Base-by-base conservation (phyloP, 1,140 invertebrate species). In the Hydropsyche tenuis region DNA sequence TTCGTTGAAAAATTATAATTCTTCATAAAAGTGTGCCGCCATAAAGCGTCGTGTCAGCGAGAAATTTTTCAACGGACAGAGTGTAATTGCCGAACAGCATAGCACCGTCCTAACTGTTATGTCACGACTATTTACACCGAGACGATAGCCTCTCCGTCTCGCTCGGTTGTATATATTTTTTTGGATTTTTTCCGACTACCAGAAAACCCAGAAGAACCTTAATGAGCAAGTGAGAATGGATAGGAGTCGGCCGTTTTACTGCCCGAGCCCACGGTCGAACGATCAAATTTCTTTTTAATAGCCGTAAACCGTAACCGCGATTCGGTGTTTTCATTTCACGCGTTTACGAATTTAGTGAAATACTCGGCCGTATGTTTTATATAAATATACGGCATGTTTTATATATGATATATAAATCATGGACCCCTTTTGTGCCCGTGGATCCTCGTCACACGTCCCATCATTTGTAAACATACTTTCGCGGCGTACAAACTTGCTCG, bases 401-500 rank as follows among this genome's bases (percentile, higher is more conserved):
- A 4, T 37, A 9, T 37, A 37, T 37, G 23, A 63, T 22, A 43
- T 65, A 45, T 45, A 42, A 42, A 43, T 65, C 63, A 45, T 20
- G 60, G 22, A 51, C 46, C 14, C 46, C 46, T 16, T 51, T 20
- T 65, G 30, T 65, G 63, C 43, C 63, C 27, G 63, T 6, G 63
- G 46, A 68, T 68, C 65, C 65, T 68, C 37, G 65, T 68, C 65
- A 43, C 65, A 68, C 65, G 65, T 68, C 23, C 65, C 65, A 68
- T 68, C 65, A 43, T 68, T 51, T 68, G 65, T 68, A 68, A 68
- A 68, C 65, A 68, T 22, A 68, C 65, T 68, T 68, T 20, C 45
- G 37, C 14, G 22, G 42, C 42, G 63, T 65, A 43, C 63, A 65
- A 43, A 43, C 63, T 43, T 45, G 30, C 63, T 22, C 14, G 16